Evolutionary conservation across 2,888 invertebrate species (phyloP), one percentile per base, ranked within the genome.

Genomic region (Tipula unca): DNA sequence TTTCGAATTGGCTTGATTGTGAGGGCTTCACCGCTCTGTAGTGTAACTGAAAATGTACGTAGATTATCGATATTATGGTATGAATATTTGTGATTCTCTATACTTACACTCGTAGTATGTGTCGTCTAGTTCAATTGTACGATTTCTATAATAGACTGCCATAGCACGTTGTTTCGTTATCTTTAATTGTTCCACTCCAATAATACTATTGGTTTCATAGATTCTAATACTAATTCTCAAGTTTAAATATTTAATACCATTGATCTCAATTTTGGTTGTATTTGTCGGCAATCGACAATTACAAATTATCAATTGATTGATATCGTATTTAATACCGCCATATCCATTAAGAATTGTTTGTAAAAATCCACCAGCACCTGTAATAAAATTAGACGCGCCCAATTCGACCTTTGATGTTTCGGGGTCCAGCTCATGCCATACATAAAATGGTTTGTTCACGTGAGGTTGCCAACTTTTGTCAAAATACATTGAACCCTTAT

Each of bases 281-380:
- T 90, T 89, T 0, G 92, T 92, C 1, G 92, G 91, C 3, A 92
- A 87, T 42, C 89, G 89, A 0, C 92, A 92, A 32, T 89, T 90
- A 29, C 88, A 88, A 29, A 93, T 90, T 87, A 91, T 90, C 85
- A 93, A 87, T n/a, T 90, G 88, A 87, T 92, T 91, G 8, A 92
- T 88, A 35, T 91, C 91, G 86, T 93, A 91, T 86, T 92, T 90
- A 32, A 93, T 86, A 0, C 93, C 93, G 0, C 91, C 93, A 88
- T 93, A 93, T 0, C 94, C 94, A 86, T 93, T 92, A 29, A 93
- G 89, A 0, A 93, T 89, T 0, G 93, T 89, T 87, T 94, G 94
- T 4, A 94, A 89, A 87, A 93, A 93, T 3, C 94, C 93, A 0
- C 93, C 93, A 91, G 93, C 92, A 6, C 93, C 94, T 0, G 94